Conservation (phyloP, 1,140 invertebrate species). For the Lordiphosa mommai region DNA sequence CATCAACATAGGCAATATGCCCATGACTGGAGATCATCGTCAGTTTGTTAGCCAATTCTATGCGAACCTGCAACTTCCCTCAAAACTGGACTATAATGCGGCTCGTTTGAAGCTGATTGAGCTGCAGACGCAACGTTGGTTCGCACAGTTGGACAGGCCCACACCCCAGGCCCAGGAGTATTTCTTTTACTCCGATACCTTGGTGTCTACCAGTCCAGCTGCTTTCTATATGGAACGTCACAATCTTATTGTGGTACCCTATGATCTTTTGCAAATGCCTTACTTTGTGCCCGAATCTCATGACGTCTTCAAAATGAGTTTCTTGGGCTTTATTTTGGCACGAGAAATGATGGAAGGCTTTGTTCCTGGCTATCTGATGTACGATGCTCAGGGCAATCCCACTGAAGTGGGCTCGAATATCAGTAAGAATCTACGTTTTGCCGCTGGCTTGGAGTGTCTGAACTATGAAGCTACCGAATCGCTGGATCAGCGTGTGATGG, state of each 20-base stretch:
- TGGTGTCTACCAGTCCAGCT: too few species aligned
- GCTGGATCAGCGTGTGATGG: neutral
- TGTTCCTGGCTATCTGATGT: neutral
- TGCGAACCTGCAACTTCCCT: neutral
- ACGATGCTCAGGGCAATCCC: neutral
- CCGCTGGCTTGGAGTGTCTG: neutral
- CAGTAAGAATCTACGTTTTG: neutral
- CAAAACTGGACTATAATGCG: neutral
- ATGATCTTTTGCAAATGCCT: neutral
- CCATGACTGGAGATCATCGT: neutral
- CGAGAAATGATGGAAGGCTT: neutral
- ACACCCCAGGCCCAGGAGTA: too few species aligned
- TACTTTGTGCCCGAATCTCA: neutral
- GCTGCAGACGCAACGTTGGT: neutral
- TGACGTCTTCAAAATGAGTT: conserved; percentile 5
- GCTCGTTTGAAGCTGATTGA: neutral
- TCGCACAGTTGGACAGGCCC: neutral
- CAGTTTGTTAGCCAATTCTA: neutral
- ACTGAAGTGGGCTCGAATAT: neutral
- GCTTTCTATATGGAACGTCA: too few species aligned
- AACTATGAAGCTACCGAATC: neutral
- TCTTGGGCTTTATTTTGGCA: neutral
- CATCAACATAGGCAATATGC: neutral
- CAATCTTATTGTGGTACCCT: neutral
- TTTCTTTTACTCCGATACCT: too few species aligned